Conservation (phyloP, 1,140 invertebrate species). For the Apis florea region DNA sequence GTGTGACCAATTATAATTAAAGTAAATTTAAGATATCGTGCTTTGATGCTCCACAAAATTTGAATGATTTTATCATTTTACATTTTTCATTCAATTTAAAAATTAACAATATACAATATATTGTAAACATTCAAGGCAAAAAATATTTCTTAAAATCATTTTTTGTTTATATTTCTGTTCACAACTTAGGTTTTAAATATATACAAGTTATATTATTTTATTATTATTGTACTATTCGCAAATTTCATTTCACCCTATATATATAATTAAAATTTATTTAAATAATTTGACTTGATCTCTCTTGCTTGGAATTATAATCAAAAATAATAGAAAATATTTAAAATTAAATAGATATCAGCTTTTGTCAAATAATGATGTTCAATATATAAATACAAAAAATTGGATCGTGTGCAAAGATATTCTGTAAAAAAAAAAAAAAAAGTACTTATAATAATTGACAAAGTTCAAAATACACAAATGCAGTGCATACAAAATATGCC, state of each 20-base stretch:
- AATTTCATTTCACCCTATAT: slow-evolving; percentile 2
- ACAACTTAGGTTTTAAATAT: slow-evolving; percentile 16
- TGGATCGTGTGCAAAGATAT: background rate
- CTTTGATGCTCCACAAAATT: background rate
- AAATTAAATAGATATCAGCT: slow-evolving; percentile 26
- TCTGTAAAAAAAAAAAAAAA: slow-evolving; percentile 2
- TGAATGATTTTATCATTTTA: background rate
- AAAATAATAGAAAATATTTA: slow-evolving; percentile 19
- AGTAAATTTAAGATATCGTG: background rate
- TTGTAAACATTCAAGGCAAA: slow-evolving; percentile 2
- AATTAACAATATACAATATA: background rate
- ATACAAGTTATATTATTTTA: background rate
- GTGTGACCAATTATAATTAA: background rate
- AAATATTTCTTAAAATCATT: background rate
- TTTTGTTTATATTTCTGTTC: slow-evolving; percentile 16
- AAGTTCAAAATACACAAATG: background rate
- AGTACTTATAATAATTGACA: background rate
- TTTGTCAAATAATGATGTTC: slow-evolving; percentile 26
- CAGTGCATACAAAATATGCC: slow-evolving; percentile 1
- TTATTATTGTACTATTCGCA: background rate
- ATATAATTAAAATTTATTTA: background rate
- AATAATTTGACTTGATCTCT: background rate
- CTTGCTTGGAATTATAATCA: slow-evolving; percentile 10
- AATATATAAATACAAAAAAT: background rate
- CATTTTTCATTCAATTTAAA: background rate